Conservation (phyloP, 1,140 invertebrate genomes). For the Caenorhabditis latens region DNA sequence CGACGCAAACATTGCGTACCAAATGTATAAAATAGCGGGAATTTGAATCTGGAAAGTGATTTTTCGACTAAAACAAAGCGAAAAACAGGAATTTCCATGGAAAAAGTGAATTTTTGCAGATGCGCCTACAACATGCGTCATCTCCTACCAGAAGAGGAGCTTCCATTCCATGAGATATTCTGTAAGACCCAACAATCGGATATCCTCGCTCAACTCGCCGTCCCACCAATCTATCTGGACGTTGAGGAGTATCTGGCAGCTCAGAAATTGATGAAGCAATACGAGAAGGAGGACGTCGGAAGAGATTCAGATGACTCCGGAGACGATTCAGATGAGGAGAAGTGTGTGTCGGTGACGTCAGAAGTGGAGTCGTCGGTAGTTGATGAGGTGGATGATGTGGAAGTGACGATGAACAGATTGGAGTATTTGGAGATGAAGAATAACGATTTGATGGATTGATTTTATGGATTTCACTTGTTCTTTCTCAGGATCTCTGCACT, state of each 20-base stretch:
- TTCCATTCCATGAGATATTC: constrained; percentile 20
- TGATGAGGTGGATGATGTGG: constrained; percentile 6
- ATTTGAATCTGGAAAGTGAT: too few relatives aligned
- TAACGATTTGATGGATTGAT: background rate
- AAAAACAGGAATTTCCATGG: background rate
- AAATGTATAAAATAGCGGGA: too few relatives aligned
- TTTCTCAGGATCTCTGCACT: too few relatives aligned
- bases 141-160: constrained; percentile 1
- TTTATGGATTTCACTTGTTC: background rate
- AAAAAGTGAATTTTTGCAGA: background rate
- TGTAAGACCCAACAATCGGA: background rate
- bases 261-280: too few relatives aligned
- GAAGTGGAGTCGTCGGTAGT: background rate
- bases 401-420: background rate
- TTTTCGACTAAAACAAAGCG: background rate
- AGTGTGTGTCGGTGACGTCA: too few relatives aligned
- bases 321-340: too few relatives aligned
- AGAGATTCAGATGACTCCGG: too few relatives aligned
- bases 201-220: too few relatives aligned
- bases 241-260: too few relatives aligned
- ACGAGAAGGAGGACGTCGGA: too few relatives aligned
- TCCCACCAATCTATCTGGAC: too few relatives aligned
- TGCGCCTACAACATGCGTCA: constrained; percentile 18
- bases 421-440: constrained; percentile 22
- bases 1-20: too few relatives aligned